phyloP scores from a whole-genome alignment of 2,113 vertebrate species.

The Monarcha castaneiventris region DNA sequence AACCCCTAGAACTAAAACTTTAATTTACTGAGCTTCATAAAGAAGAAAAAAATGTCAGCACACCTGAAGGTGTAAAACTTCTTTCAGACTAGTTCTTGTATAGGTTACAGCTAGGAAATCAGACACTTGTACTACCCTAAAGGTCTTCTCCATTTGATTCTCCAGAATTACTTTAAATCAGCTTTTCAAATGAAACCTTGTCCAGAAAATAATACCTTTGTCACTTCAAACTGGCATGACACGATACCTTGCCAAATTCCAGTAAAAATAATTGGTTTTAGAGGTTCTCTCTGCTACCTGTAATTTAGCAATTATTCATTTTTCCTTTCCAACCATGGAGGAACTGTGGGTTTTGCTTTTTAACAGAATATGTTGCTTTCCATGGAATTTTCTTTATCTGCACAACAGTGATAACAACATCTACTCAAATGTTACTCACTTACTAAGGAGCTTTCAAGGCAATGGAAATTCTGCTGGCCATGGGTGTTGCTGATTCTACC shows the following conservation, averaged over 20 bases:
- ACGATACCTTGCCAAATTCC: not conserved
- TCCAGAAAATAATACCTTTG: not conserved
- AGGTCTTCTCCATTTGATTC: not conserved
- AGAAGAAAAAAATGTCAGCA: not conserved
- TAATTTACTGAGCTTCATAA: not conserved
- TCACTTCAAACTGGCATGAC: not conserved
- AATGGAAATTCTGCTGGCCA: not conserved
- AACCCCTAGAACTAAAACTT: not conserved
- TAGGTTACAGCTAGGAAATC: not conserved
- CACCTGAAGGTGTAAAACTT: not conserved
- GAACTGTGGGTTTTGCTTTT: not conserved
- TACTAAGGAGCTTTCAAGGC: not conserved
- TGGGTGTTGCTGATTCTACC: not conserved
- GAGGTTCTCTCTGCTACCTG: not conserved
- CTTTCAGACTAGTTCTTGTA: not conserved
- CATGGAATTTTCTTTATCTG: not conserved
- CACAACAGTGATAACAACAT: not conserved
- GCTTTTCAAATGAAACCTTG: not conserved
- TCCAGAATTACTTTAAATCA: not conserved
- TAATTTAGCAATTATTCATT: not conserved
- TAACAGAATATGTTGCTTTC: not conserved
- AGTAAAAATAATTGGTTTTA: not conserved
- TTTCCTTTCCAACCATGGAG: not conserved
- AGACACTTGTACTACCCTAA: not conserved
- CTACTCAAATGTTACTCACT: not conserved